phyloP scores from a whole-genome alignment of 2,888 invertebrate genomes.

The Pandemis cinnamomeana region DNA sequence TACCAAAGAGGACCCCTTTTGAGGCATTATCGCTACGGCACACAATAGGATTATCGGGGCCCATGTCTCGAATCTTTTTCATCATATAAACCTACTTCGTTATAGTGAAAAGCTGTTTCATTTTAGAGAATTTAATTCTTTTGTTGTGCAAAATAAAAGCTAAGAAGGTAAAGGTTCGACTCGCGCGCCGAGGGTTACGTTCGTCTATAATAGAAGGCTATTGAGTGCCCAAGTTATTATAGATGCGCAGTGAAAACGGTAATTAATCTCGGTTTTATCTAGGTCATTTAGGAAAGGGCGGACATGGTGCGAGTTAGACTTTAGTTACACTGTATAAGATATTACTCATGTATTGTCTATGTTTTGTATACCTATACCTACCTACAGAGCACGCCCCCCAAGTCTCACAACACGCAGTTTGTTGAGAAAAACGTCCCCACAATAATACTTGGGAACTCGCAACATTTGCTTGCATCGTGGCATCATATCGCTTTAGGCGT shows the following conservation, averaged over 20 bases:
- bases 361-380: too few species aligned
- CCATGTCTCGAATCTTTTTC: slow-evolving; percentile 4
- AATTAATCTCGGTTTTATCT: too few species aligned
- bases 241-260: too few species aligned
- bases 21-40: slow-evolving; percentile 10
- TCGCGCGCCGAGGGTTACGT: too few species aligned
- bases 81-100: neutral
- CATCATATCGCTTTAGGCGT: slow-evolving; percentile 6
- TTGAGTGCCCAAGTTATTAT: too few species aligned
- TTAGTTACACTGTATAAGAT: too few species aligned
- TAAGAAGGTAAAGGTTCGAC: neutral
- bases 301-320: too few species aligned
- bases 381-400: neutral
- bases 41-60: slow-evolving; percentile 14
- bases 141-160: neutral
- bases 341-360: too few species aligned
- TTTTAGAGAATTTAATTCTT: slow-evolving; percentile 4
- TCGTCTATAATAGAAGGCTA: too few species aligned
- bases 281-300: too few species aligned
- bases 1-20: slow-evolving; percentile 7
- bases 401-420: slow-evolving; percentile 1
- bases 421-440: neutral
- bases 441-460: neutral
- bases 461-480: slow-evolving; percentile 1
- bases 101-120: neutral